Evolutionary conservation across 2,113 vertebrate genomes (phyloP).

Genomic region (Tetrax tetrax): DNA sequence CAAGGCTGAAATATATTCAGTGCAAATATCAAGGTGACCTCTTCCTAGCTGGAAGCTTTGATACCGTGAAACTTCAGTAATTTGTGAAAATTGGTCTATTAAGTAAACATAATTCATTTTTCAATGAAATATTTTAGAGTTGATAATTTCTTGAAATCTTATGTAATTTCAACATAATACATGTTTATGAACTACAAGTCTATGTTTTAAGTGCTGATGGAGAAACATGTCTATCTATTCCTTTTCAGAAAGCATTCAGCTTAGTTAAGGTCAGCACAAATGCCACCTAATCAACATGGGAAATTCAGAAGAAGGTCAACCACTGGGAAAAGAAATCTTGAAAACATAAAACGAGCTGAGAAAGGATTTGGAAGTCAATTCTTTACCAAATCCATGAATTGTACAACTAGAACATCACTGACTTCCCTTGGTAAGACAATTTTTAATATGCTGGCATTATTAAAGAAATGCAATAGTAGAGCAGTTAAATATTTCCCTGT

Average conservation of each 20-base stretch:
- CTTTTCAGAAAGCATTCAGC: constrained; percentile 15
- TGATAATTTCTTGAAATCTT: constrained; percentile 11
- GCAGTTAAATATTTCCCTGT: not conserved
- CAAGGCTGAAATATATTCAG: constrained; percentile 4
- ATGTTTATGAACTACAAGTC: not conserved
- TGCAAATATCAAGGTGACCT: constrained; percentile 51
- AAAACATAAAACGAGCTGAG: not conserved
- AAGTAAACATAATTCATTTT: not conserved
- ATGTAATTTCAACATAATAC: not conserved
- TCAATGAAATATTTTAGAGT: not conserved
- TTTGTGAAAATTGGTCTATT: not conserved
- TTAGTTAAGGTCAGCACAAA: constrained; percentile 47
- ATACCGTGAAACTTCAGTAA: not conserved
- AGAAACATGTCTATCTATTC: constrained; percentile 22
- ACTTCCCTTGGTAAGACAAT: not conserved
- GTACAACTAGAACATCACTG: constrained; percentile 24
- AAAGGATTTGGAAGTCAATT: constrained; percentile 32
- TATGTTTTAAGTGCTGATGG: not conserved
- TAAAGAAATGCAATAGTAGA: not conserved
- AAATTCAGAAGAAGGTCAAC: constrained; percentile 42
- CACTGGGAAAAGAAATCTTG: not conserved
- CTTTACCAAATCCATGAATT: constrained; percentile 21
- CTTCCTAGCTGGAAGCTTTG: not conserved
- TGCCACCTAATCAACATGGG: constrained; percentile 40
- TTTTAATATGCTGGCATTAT: not conserved